A percentile compares a stretch with the other conserved stretches of the same genome.
phyloP scores from a whole-genome alignment of 2,797 vertebrate genomes.

The Poeciliopsis gracilis region DNA sequence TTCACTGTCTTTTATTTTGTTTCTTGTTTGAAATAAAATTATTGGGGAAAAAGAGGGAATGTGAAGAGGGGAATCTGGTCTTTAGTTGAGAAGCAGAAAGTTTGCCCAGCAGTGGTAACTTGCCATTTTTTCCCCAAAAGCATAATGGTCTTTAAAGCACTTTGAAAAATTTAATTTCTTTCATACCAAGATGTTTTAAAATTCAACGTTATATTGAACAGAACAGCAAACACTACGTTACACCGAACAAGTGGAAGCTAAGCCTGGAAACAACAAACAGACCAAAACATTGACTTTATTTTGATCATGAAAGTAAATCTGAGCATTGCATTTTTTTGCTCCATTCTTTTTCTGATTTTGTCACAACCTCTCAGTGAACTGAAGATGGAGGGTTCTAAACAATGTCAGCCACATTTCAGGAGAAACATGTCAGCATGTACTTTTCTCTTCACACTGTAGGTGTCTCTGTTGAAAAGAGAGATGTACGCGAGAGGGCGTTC shows the following conservation, averaged over 20 bases:
- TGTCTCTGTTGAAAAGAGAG: conserved; percentile 80
- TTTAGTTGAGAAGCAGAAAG: neutral
- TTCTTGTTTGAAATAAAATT: neutral
- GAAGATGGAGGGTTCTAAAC: conserved; percentile 27
- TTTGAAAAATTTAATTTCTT: neutral
- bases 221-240: neutral
- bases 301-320: neutral
- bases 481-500: conserved; percentile 75
- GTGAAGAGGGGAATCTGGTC: neutral
- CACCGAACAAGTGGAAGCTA: neutral
- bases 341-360: conserved; percentile 14
- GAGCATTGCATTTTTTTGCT: neutral
- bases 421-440: conserved; percentile 68
- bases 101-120: neutral
- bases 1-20: neutral
- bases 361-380: conserved; percentile 5
- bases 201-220: neutral
- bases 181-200: neutral
- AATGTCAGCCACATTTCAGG: conserved; percentile 35
- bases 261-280: neutral
- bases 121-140: neutral
- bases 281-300: neutral
- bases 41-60: neutral
- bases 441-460: conserved; percentile 74
- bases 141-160: neutral